Percentiles rank a stretch among this genome's conserved stretches.
Evolutionary conservation across 2,797 vertebrate species (phyloP).

Genomic region (Lithobates pipiens): DNA sequence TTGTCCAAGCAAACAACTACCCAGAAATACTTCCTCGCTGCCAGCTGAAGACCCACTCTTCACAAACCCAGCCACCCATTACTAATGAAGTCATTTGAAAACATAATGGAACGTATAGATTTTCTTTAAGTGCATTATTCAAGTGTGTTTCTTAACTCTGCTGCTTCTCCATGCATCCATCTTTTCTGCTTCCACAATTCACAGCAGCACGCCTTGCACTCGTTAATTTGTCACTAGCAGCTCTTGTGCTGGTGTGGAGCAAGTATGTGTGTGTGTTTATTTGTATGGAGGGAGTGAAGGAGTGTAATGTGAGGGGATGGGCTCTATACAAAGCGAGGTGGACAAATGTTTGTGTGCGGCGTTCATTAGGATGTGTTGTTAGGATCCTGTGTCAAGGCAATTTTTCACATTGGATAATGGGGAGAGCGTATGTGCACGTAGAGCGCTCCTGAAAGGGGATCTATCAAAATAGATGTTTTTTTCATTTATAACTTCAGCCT

Average conservation of each 20-base stretch:
- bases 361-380: conserved; percentile 42
- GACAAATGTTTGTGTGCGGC: conserved; percentile 38
- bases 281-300: conserved; percentile 27
- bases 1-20: conserved; percentile 13
- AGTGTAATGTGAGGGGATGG: conserved; percentile 6
- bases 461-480: not conserved
- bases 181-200: conserved; percentile 38
- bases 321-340: conserved; percentile 29
- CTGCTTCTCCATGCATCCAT: conserved; percentile 10
- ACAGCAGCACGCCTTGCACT: not conserved
- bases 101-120: not conserved
- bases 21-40: conserved; percentile 27
- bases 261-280: conserved; percentile 11
- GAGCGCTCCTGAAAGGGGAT: conserved; percentile 22
- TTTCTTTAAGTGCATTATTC: conserved; percentile 57
- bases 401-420: conserved; percentile 55
- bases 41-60: not conserved
- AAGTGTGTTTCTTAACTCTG: conserved; percentile 41
- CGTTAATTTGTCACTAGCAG: conserved; percentile 40
- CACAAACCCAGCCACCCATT: not conserved
- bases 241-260: conserved; percentile 16
- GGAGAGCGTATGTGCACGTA: conserved; percentile 14
- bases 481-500: conserved; percentile 17
- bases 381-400: conserved; percentile 29
- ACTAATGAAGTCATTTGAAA: conserved; percentile 42